A percentile compares a stretch with the other conserved stretches of the same genome.
Conservation (phyloP, 2,113 vertebrate species). For the Chionomys nivalis region DNA sequence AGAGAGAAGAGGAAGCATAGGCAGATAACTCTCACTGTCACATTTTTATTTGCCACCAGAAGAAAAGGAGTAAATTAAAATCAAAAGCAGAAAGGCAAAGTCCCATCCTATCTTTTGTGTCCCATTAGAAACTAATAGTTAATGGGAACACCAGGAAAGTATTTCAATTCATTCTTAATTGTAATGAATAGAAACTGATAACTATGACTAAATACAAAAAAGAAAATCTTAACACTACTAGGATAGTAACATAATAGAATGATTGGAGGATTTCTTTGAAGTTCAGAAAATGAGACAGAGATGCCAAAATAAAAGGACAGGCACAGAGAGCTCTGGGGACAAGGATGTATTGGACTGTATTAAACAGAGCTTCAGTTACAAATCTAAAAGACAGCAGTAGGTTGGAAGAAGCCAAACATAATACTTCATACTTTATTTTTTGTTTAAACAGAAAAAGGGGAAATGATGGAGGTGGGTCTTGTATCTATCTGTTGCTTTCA, state of each 20-base stretch:
- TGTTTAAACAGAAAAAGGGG: too few relatives aligned
- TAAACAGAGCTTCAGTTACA: neutral
- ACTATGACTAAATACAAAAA: neutral
- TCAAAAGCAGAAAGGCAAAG: neutral
- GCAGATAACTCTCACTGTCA: neutral
- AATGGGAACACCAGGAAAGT: neutral
- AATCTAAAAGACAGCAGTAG: neutral
- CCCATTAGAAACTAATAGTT: neutral
- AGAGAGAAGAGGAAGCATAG: neutral
- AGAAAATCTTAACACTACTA: neutral
- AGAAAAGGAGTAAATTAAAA: constrained; percentile 14
- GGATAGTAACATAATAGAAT: too few relatives aligned
- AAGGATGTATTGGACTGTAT: neutral
- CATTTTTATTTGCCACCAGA: neutral
- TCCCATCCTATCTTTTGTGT: neutral
- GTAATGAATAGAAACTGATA: neutral
- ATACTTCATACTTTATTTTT: neutral
- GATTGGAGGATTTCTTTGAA: neutral
- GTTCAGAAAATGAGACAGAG: neutral
- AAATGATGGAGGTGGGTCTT: too few relatives aligned
- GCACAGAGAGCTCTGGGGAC: neutral
- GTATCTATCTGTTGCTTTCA: too few relatives aligned
- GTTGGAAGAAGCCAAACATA: neutral
- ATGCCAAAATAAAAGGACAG: neutral
- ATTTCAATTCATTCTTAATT: neutral